These are phyloP conservation scores for Nomia melanderi DNA, from an alignment of 1,140 invertebrate genomes.

Conservation along the genomic window DNA sequence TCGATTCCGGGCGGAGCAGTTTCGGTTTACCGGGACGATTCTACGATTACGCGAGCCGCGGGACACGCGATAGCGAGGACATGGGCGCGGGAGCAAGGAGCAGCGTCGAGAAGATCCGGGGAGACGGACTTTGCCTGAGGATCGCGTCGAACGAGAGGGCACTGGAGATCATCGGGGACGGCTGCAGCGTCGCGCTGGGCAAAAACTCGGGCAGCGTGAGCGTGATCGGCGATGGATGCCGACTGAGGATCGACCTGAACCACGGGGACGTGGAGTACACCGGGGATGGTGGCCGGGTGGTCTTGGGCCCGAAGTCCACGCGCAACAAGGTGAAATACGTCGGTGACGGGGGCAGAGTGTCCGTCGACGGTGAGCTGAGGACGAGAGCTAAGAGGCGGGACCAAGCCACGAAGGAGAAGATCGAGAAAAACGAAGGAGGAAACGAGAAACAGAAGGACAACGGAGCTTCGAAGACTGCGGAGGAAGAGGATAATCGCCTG, in stretches of 20 bases:
- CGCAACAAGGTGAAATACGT: conserved; percentile 62
- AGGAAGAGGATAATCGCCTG: conserved; percentile 5
- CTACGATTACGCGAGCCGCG: no score
- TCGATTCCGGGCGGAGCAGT: no score
- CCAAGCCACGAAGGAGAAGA: background rate
- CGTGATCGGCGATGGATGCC: conserved; percentile 72
- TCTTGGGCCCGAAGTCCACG: conserved; percentile 61
- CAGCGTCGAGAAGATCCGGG: conserved; percentile 42
- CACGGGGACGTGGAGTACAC: conserved; percentile 70
- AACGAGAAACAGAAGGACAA: background rate
- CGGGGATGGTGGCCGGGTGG: conserved; percentile 71
- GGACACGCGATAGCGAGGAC: no score
- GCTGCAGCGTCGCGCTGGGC: conserved; percentile 64
- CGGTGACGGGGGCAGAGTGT: conserved; percentile 68
- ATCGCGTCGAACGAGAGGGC: conserved; percentile 59
- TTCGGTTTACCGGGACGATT: no score
- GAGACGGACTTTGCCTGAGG: conserved; percentile 66
- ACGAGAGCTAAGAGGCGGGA: background rate
- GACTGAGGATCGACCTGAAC: conserved; percentile 63
- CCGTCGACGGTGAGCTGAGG: background rate
- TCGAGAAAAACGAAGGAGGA: background rate
- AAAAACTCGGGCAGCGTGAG: conserved; percentile 67
- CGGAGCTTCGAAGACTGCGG: background rate
- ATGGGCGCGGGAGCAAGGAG: background rate
- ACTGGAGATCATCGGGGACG: conserved; percentile 69